Evolutionary conservation across 2,888 invertebrate species (phyloP).

Genomic region (Nephrotoma appendiculata): DNA sequence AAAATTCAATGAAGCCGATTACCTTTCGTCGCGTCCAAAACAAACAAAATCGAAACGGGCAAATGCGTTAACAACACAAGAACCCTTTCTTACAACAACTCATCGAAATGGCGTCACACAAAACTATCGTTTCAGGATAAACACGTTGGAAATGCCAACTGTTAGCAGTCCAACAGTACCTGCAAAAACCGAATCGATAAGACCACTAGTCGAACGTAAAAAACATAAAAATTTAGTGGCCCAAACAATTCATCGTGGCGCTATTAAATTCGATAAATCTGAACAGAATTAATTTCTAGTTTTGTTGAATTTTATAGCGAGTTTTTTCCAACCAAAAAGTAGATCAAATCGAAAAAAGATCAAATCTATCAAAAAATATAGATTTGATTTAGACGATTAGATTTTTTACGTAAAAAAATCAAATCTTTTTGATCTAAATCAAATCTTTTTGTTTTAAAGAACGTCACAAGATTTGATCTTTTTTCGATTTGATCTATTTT

Average conservation of each 20-base stretch:
- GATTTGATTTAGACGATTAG: too few relatives aligned
- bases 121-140: background rate
- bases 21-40: background rate
- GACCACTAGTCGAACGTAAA: background rate
- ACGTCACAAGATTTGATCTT: too few relatives aligned
- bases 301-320: background rate
- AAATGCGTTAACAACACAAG: background rate
- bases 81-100: background rate
- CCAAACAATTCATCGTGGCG: background rate
- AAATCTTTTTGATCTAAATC: too few relatives aligned
- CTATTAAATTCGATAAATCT: background rate
- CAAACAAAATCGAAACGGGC: background rate
- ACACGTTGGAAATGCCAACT: background rate
- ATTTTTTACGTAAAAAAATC: too few relatives aligned
- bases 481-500: too few relatives aligned
- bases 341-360: too few relatives aligned
- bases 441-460: too few relatives aligned
- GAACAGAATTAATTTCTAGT: background rate
- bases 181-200: background rate
- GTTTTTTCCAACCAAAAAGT: too few relatives aligned
- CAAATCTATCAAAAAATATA: too few relatives aligned
- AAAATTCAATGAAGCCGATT: background rate
- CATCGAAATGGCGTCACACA: background rate
- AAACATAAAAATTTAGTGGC: background rate
- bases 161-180: background rate